Conservation (phyloP, 2,888 invertebrate genomes). For the Eupithecia abbreviata region DNA sequence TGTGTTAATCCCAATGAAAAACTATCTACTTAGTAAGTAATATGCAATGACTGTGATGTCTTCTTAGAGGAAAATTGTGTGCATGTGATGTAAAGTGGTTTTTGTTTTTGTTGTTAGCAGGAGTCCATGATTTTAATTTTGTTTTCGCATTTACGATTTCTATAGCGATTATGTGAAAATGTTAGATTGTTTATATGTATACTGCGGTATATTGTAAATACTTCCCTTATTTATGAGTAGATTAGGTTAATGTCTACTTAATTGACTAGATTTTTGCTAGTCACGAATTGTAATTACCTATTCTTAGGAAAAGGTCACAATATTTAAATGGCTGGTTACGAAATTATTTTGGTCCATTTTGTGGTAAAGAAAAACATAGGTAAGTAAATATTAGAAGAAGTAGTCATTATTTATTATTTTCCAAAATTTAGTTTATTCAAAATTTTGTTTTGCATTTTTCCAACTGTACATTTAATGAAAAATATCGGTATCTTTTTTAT, state of each 20-base stretch:
- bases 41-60: constrained; percentile 81
- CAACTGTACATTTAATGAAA: neutral
- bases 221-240: constrained; percentile 76
- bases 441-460: neutral
- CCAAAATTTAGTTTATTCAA: neutral
- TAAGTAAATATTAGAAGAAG: neutral
- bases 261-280: constrained; percentile 80
- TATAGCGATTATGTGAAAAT: constrained; percentile 62
- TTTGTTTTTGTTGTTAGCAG: constrained; percentile 71
- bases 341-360: neutral
- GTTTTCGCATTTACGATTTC: constrained; percentile 73
- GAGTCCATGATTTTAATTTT: constrained; percentile 59
- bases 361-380: neutral
- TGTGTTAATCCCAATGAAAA: constrained; percentile 30
- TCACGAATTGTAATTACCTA: constrained; percentile 66
- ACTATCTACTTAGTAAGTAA: constrained; percentile 55
- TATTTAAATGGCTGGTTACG: constrained; percentile 15
- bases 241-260: constrained; percentile 68
- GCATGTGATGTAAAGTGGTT: constrained; percentile 72
- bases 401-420: neutral
- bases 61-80: constrained; percentile 79
- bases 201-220: constrained; percentile 77
- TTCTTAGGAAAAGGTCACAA: constrained; percentile 52
- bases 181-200: constrained; percentile 64
- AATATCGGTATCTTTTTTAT: neutral